Evolutionary conservation across 1,140 invertebrate genomes (phyloP).

Genomic region (Centruroides vittatus): DNA sequence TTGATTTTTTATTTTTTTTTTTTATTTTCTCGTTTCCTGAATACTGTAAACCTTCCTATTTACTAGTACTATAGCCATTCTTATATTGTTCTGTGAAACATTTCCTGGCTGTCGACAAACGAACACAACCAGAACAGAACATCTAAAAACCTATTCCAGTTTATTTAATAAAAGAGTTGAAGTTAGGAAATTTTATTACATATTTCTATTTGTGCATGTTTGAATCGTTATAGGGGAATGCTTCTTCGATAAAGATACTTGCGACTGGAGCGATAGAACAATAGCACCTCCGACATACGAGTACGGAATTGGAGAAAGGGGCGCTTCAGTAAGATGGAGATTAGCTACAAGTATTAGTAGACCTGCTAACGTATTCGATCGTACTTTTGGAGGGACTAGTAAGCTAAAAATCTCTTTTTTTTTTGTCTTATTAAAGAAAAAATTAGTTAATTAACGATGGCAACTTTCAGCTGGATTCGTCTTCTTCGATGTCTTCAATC

Average conservation of each 20-base stretch:
- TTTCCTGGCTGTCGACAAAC: too few relatives aligned
- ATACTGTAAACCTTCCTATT: too few relatives aligned
- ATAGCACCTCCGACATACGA: conserved; percentile 4
- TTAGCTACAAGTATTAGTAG: conserved; percentile 41
- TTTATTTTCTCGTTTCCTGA: too few relatives aligned
- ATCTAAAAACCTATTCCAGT: too few relatives aligned
- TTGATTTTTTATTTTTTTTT: too few relatives aligned
- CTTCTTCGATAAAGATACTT: conserved; percentile 45
- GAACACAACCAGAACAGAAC: too few relatives aligned
- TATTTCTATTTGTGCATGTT: too few relatives aligned
- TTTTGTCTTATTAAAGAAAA: too few relatives aligned
- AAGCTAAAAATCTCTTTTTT: conserved; percentile 14
- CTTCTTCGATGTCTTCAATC: conserved; percentile 51
- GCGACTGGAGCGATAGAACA: conserved; percentile 35
- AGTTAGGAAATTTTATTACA: too few relatives aligned
- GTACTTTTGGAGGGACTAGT: conserved; percentile 39
- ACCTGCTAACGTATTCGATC: conserved; percentile 47
- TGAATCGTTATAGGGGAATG: conserved; percentile 36
- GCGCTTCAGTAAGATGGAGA: conserved; percentile 35
- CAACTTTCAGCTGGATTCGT: conserved; percentile 38
- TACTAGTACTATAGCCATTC: too few relatives aligned
- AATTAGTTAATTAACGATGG: neutral
- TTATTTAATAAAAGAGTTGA: too few relatives aligned
- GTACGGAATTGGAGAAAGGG: conserved; percentile 5
- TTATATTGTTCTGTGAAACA: too few relatives aligned